Conservation (phyloP, 2,113 vertebrate species). For the Osmerus eperlanus region DNA sequence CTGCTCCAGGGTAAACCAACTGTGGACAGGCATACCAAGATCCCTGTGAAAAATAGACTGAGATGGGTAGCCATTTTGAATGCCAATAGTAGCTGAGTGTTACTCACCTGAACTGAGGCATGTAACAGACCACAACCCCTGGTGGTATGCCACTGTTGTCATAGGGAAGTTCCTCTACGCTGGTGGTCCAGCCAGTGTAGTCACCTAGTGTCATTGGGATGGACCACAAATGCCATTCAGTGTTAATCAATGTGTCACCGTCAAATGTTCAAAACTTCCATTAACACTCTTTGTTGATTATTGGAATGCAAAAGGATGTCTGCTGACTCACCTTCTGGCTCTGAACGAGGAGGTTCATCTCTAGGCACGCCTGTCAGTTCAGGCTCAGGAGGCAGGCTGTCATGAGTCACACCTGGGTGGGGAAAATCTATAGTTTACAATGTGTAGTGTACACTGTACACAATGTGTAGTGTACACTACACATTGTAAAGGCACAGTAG, state of each 20-base stretch:
- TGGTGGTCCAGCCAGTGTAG: conserved; percentile 75
- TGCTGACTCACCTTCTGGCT: conserved; percentile 59
- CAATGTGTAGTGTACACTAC: too few relatives aligned
- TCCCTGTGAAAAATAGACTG: background rate
- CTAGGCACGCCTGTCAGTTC: conserved; percentile 33
- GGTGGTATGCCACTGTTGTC: conserved; percentile 60
- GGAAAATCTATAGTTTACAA: background rate
- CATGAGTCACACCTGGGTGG: conserved; percentile 55
- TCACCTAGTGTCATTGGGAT: conserved; percentile 63
- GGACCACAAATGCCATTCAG: background rate
- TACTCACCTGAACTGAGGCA: conserved; percentile 62
- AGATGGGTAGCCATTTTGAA: background rate
- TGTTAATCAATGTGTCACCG: background rate
- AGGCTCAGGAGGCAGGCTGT: conserved; percentile 58
- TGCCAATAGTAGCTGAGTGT: background rate
- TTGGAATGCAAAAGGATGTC: too few relatives aligned
- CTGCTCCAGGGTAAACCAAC: conserved; percentile 85
- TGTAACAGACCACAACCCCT: conserved; percentile 53
- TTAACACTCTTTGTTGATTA: too few relatives aligned
- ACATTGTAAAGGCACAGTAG: too few relatives aligned
- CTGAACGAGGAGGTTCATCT: conserved; percentile 50
- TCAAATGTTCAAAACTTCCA: too few relatives aligned
- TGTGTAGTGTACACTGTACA: too few relatives aligned
- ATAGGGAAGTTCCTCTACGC: conserved; percentile 60
- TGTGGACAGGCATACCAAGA: conserved; percentile 39